Conservation (phyloP, 2,113 vertebrate genomes). For the Hemichromis elongatus region DNA sequence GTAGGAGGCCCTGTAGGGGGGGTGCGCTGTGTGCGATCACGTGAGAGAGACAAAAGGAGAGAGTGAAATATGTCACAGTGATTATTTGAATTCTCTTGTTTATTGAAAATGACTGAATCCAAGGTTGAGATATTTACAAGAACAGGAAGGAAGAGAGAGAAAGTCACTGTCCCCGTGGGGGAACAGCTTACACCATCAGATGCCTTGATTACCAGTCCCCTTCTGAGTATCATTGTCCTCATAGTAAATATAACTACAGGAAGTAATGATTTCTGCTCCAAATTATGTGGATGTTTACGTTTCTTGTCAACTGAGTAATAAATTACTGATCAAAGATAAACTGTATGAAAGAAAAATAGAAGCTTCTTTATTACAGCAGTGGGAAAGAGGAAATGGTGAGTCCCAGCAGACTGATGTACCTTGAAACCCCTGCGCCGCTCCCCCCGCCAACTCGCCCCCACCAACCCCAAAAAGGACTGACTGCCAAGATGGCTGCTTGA, state of each 20-base stretch:
- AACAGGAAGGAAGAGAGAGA: background rate
- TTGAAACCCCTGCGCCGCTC: conserved; percentile 69
- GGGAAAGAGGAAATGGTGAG: conserved; percentile 81
- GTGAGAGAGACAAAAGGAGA: background rate
- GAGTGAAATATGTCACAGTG: conserved; percentile 51
- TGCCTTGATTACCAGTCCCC: conserved; percentile 68
- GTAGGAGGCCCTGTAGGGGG: conserved; percentile 4
- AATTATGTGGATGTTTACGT: conserved; percentile 81
- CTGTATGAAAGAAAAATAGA: conserved; percentile 53
- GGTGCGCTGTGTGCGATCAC: background rate
- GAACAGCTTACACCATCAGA: conserved; percentile 10
- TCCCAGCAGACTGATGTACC: conserved; percentile 80
- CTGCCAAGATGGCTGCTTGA: conserved; percentile 63
- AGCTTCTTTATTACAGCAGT: conserved; percentile 76
- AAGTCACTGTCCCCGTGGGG: background rate
- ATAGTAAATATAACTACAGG: conserved; percentile 79
- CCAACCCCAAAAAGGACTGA: conserved; percentile 56
- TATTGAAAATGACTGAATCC: conserved; percentile 67
- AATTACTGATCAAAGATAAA: conserved; percentile 87
- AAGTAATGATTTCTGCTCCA: conserved; percentile 80
- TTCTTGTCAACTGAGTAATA: conserved; percentile 72
- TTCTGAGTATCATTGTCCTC: conserved; percentile 59
- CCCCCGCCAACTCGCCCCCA: conserved; percentile 26
- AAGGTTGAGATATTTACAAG: conserved; percentile 64
- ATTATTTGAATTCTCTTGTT: conserved; percentile 72